These are phyloP conservation scores for Oligia strigilis DNA, from an alignment of 2,888 invertebrate species.

Conservation along the genomic window DNA sequence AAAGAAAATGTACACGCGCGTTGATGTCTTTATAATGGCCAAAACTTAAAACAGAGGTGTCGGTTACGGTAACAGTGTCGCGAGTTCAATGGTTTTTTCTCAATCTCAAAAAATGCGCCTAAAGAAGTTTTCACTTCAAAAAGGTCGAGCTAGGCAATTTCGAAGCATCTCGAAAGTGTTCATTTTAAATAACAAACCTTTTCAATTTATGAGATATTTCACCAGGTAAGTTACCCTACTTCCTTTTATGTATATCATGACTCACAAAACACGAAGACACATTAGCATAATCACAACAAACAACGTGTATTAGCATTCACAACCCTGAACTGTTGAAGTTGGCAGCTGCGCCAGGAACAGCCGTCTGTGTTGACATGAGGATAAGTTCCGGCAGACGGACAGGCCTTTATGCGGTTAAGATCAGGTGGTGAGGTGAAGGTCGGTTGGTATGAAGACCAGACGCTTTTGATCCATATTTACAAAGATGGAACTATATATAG, in stretches of 20 bases:
- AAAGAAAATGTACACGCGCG: too few relatives aligned
- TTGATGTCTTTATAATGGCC: too few relatives aligned
- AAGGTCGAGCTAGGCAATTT: too few relatives aligned
- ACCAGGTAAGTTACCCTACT: not conserved
- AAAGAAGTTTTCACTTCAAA: too few relatives aligned
- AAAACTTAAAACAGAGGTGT: too few relatives aligned
- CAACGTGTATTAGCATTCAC: conserved; percentile 26
- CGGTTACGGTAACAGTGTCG: too few relatives aligned
- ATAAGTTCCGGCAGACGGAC: conserved; percentile 34
- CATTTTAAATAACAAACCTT: too few relatives aligned
- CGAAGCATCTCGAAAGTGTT: not conserved
- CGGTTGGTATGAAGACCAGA: not conserved
- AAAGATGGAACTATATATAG: not conserved
- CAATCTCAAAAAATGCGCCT: too few relatives aligned
- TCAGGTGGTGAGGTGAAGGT: conserved; percentile 10
- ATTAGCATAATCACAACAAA: conserved; percentile 39
- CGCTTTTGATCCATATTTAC: not conserved
- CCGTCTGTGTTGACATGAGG: conserved; percentile 7
- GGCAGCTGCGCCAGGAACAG: conserved; percentile 55
- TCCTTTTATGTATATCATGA: not conserved
- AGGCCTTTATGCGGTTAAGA: not conserved
- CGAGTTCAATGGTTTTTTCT: too few relatives aligned
- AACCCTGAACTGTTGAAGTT: conserved; percentile 45
- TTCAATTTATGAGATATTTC: not conserved
- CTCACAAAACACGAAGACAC: not conserved